Percentiles rank a stretch among this genome's conserved stretches.
These are phyloP conservation scores for Apantesis nais DNA, from an alignment of 2,888 invertebrate species.

Conservation along the genomic window DNA sequence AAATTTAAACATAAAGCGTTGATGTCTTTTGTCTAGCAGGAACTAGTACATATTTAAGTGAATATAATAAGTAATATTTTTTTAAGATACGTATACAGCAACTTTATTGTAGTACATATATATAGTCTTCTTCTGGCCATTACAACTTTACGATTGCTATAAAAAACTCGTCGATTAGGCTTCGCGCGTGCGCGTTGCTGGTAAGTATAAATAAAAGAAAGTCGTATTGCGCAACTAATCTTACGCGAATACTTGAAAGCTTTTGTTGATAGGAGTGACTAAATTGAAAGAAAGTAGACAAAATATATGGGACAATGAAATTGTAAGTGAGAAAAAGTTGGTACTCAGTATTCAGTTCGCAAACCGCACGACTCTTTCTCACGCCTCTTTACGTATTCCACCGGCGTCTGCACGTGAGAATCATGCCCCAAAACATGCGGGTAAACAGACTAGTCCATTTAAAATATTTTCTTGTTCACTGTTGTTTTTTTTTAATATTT, in stretches of 20 bases:
- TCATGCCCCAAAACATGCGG: conserved; percentile 57
- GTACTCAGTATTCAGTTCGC: conserved; percentile 72
- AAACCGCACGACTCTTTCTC: conserved; percentile 75
- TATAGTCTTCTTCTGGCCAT: not conserved
- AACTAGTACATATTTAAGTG: not conserved
- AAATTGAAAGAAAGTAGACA: conserved; percentile 44
- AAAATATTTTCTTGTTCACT: conserved; percentile 11
- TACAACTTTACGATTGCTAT: conserved; percentile 8
- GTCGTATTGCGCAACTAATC: conserved; percentile 29
- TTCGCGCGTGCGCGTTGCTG: conserved; percentile 14
- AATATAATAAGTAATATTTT: not conserved
- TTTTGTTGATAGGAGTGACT: conserved; percentile 33
- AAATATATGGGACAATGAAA: conserved; percentile 69
- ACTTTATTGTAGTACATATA: not conserved
- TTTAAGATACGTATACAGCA: not conserved
- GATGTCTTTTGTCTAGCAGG: conserved; percentile 53
- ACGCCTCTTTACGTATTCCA: conserved; percentile 74
- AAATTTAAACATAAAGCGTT: conserved; percentile 44
- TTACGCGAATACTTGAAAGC: conserved; percentile 22
- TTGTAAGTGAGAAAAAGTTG: conserved; percentile 63
- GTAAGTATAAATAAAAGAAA: conserved; percentile 36
- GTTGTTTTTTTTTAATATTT: conserved; percentile 3
- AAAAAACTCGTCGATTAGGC: conserved; percentile 16
- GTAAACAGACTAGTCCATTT: conserved; percentile 35
- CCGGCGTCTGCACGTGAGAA: conserved; percentile 69